Evolutionary conservation across 1,140 invertebrate genomes (phyloP).

Genomic region (Bombus picipes): DNA sequence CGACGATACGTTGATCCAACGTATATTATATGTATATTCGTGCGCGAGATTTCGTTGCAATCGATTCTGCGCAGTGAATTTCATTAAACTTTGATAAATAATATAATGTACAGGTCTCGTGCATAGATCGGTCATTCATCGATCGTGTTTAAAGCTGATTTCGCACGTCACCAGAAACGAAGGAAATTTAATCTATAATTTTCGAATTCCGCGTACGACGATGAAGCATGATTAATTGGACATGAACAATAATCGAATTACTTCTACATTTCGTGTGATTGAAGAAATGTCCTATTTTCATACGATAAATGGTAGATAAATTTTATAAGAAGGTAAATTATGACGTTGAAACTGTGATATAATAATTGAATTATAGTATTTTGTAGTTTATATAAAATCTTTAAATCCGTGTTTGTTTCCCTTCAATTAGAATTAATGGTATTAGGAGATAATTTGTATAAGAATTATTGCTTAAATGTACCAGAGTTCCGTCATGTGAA

Average conservation of each 20-base stretch:
- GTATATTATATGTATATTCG: not conserved
- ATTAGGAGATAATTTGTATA: not conserved
- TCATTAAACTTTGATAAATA: not conserved
- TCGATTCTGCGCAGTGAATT: not conserved
- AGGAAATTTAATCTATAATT: not conserved
- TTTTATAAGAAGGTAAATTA: no score
- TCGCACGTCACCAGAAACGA: not conserved
- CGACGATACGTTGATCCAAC: not conserved
- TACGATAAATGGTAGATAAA: no score
- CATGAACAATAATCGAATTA: no score
- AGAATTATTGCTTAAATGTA: not conserved
- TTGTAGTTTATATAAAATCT: no score
- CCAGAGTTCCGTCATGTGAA: not conserved
- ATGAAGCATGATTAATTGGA: no score
- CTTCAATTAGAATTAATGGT: not conserved
- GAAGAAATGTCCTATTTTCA: no score
- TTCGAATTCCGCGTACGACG: not conserved
- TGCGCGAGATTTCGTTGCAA: not conserved
- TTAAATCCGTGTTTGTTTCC: not conserved
- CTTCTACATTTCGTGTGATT: no score
- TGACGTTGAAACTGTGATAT: no score
- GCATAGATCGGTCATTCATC: not conserved
- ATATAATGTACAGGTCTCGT: not conserved
- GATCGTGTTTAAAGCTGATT: not conserved
- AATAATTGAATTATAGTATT: no score